Percentiles rank a stretch among this genome's conserved stretches.
Evolutionary conservation across 37 sponge, comb jelly and placozoan genomes (phyloP).

Genomic region (Amphimedon queenslandica): DNA sequence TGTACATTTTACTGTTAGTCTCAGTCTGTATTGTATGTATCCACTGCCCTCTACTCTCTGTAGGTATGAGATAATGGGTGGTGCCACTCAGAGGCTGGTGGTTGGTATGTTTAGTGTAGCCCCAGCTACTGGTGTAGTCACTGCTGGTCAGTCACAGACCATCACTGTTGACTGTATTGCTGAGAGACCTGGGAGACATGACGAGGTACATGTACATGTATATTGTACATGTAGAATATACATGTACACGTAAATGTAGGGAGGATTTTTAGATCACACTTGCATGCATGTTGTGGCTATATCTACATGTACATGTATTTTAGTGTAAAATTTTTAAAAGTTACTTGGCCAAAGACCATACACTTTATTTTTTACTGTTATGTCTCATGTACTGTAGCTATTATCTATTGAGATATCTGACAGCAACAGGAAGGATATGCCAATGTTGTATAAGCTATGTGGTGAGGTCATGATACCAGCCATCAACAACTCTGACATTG

Average conservation of each 20-base stretch:
- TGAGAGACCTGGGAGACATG: conserved; percentile 73
- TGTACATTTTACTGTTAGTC: not conserved
- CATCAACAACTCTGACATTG: conserved; percentile 69
- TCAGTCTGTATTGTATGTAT: not conserved
- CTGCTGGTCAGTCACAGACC: conserved; percentile 61
- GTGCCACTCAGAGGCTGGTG: conserved; percentile 46
- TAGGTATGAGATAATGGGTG: conserved; percentile 76
- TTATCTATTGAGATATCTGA: conserved; percentile 89
- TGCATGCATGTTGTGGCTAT: not conserved
- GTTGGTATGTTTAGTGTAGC: conserved; percentile 86
- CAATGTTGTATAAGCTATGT: conserved; percentile 72
- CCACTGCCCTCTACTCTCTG: not conserved
- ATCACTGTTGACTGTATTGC: conserved; percentile 89
- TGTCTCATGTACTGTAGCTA: not conserved
- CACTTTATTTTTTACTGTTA: not conserved
- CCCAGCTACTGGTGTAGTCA: conserved; percentile 74
- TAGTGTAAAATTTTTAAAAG: not conserved
- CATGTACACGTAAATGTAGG: no score
- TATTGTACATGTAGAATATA: no score
- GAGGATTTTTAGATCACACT: no score
- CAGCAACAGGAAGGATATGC: conserved; percentile 30
- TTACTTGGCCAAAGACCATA: not conserved
- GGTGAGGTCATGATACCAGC: conserved; percentile 87
- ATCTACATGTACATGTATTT: no score
- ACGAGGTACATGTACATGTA: conserved; percentile 45